A percentile compares a stretch with the other conserved stretches of the same genome.
Conservation (phyloP, 2,113 vertebrate genomes). For the Thomomys bottae region DNA sequence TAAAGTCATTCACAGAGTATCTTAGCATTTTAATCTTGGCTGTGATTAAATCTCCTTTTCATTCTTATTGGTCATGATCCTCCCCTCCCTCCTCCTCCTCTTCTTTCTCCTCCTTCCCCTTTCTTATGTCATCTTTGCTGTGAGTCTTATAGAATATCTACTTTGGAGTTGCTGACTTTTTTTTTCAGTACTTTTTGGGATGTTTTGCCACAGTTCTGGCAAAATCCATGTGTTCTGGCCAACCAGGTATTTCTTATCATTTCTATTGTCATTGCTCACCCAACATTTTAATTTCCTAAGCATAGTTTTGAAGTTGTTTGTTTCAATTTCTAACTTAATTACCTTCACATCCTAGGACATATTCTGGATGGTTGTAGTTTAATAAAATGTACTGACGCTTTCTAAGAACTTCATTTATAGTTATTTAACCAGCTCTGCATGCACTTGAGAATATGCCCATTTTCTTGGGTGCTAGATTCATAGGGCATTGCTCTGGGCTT, state of each 20-base stretch:
- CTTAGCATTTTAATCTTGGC: neutral
- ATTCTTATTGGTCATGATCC: neutral
- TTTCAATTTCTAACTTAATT: neutral
- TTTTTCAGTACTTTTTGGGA: neutral
- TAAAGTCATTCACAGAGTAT: neutral
- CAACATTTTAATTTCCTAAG: neutral
- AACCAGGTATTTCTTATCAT: rapidly evolving
- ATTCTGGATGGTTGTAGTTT: neutral
- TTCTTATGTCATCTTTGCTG: rapidly evolving
- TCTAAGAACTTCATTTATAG: neutral
- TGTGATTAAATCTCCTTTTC: neutral
- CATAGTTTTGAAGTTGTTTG: neutral
- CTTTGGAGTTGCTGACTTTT: neutral
- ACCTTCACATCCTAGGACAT: neutral
- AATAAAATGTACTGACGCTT: neutral
- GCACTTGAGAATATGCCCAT: neutral
- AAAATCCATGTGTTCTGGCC: rapidly evolving
- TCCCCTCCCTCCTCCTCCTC: neutral
- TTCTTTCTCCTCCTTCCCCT: rapidly evolving
- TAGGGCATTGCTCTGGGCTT: neutral
- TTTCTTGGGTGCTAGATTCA: neutral
- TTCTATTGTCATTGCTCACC: neutral
- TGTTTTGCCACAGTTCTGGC: too few relatives aligned
- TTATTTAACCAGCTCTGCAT: neutral
- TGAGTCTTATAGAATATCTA: neutral